Conservation (phyloP, 1,140 invertebrate species). For the Orussus abietinus region DNA sequence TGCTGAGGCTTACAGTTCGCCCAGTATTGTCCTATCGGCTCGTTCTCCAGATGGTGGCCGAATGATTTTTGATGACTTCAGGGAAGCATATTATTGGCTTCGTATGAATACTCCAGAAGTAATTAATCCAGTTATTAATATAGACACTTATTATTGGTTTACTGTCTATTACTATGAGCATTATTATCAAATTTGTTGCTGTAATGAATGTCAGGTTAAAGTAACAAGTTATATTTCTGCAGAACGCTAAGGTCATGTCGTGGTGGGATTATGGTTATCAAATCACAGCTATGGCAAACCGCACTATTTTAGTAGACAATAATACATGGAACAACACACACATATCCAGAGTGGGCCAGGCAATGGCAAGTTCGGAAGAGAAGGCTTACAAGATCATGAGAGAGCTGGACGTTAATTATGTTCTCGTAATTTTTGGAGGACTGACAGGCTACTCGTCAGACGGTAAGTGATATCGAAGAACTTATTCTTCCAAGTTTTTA, state of each 20-base stretch:
- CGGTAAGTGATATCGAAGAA: constrained; percentile 58
- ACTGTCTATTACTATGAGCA: too few relatives aligned
- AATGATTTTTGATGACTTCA: constrained; percentile 97
- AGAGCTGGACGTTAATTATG: constrained; percentile 96
- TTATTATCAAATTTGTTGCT: too few relatives aligned
- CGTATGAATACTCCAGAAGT: constrained; percentile 93
- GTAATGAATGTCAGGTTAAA: constrained; percentile 15
- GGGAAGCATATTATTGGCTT: constrained; percentile 97
- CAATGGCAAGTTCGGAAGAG: constrained; percentile 95
- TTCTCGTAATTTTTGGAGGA: constrained; percentile 96
- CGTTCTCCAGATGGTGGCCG: constrained; percentile 88
- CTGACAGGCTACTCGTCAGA: constrained; percentile 98
- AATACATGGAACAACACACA: constrained; percentile 99
- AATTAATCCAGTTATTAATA: constrained; percentile 23
- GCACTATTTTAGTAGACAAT: constrained; percentile 97
- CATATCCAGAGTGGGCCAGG: constrained; percentile 94
- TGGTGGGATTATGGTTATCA: constrained; percentile 99
- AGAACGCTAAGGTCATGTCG: constrained; percentile 96
- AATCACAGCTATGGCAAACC: constrained; percentile 98
- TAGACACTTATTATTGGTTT: too few relatives aligned
- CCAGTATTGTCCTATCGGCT: constrained; percentile 95
- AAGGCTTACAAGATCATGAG: constrained; percentile 97
- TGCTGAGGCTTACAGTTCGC: constrained; percentile 96
- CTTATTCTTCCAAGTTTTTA: too few relatives aligned
- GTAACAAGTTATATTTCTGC: constrained; percentile 29